Base-by-base conservation (phyloP, 1,140 invertebrate species). In the Pachypsylla venusta region DNA sequence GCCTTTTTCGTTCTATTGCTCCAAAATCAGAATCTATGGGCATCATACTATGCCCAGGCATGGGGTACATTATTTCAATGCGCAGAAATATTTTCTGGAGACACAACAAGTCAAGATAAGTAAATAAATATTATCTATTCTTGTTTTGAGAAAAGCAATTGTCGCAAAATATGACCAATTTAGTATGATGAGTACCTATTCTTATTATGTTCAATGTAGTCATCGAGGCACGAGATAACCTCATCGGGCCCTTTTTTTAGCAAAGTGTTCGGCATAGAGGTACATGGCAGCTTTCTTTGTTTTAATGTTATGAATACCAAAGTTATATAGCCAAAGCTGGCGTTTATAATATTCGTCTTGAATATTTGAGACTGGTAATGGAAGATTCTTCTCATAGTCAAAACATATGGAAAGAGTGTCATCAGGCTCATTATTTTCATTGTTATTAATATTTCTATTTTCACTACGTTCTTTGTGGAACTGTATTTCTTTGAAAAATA, bases 11-110 rank as follows among this genome's bases (percentile, higher is more conserved):
- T 35, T 35, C 30, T 35, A 35, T 35, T 35, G 30, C 30, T 12
- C 30, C 30, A 35, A 35, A 35, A 16, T 35, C 30, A 35, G 10
- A 12, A 54, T 40, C 13, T 14, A 19, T 25, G 30, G 16, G 30
- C n/a, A n/a, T n/a, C 30, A 35, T 35, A 16, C 10, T 42, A 72
- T 54, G 63, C 69, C 63, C 68, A 67, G 62, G 57, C 14, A n/a
- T 16, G 16, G 30, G 30, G 16, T 35, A 35, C 4, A 53, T 25
- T 28, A 12, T 53, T 64, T 35, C 30, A 35, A 35, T 35, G 30
- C 16, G 16, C 16, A 12, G 26, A 28, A 25, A 53, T 61, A 63
- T 60, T 54, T 64, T 20, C 22, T 39, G 60, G 48, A 69, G 74
- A 28, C 59, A 81, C 16, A 22, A 16, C 5, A 22, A 16, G 16